A percentile compares a stretch with the other conserved stretches of the same genome.
These are phyloP conservation scores for Rhyacichthys aspro DNA, from an alignment of 2,797 vertebrate genomes.

Conservation along the genomic window DNA sequence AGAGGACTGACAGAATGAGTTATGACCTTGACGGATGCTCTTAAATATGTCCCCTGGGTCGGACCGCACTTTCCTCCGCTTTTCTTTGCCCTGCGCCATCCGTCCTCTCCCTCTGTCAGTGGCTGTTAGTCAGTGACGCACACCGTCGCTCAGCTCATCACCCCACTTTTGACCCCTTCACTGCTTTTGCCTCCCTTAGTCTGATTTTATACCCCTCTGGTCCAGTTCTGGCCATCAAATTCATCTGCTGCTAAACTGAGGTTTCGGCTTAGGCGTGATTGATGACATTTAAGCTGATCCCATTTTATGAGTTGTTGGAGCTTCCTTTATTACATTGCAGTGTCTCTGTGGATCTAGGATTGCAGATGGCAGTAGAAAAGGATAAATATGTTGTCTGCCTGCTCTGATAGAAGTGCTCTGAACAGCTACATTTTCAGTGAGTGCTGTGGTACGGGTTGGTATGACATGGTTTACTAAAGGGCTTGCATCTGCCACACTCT, in stretches of 20 bases:
- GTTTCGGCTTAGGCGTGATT: slow-evolving; percentile 32
- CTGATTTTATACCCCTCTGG: slow-evolving; percentile 9
- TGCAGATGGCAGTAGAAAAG: not conserved
- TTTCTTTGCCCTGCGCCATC: not conserved
- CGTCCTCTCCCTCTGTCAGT: slow-evolving; percentile 12
- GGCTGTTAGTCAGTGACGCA: slow-evolving; percentile 47
- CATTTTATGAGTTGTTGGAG: slow-evolving; percentile 20
- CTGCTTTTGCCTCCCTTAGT: slow-evolving; percentile 2
- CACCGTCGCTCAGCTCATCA: slow-evolving; percentile 42
- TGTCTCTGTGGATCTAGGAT: slow-evolving; percentile 12
- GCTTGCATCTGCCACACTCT: too few relatives aligned
- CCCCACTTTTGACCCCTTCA: not conserved
- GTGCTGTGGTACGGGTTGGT: not conserved
- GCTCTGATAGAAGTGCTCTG: slow-evolving; percentile 11
- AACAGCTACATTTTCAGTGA: not conserved
- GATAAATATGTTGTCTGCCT: not conserved
- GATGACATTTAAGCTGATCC: slow-evolving; percentile 24
- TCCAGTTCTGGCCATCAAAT: slow-evolving; percentile 24
- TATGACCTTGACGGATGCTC: slow-evolving; percentile 62
- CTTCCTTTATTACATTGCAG: slow-evolving; percentile 35
- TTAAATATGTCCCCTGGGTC: slow-evolving; percentile 61
- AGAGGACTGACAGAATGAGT: slow-evolving; percentile 60
- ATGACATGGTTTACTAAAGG: not conserved
- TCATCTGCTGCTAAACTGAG: slow-evolving; percentile 19
- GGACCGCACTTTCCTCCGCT: slow-evolving; percentile 26